Percentiles rank a stretch among this genome's conserved stretches.
phyloP scores from a whole-genome alignment of 30 jellyfish, hydroid and myxozoan species.

The Nemopilema nomurai region DNA sequence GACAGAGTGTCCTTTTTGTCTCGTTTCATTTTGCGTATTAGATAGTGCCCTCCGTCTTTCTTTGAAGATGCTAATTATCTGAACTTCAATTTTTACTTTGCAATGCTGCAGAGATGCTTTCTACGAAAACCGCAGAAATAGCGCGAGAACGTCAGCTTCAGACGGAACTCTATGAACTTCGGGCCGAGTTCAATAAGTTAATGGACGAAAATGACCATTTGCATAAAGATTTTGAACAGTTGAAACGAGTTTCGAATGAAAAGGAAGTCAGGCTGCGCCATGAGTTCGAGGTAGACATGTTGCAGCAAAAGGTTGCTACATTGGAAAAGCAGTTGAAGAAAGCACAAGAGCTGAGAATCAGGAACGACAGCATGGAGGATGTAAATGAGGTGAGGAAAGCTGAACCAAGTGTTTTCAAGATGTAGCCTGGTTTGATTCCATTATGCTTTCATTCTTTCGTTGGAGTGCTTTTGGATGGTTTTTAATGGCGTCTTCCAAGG shows the following conservation, averaged over 20 bases:
- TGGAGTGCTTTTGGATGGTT: no score
- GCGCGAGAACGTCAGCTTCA: constrained; percentile 67
- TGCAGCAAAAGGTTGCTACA: constrained; percentile 20
- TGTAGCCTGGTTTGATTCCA: background rate
- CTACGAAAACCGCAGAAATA: constrained; percentile 6
- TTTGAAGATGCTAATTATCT: no score
- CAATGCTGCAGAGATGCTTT: background rate
- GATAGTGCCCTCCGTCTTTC: background rate
- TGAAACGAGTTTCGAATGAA: background rate
- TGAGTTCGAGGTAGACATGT: constrained; percentile 17
- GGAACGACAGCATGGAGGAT: constrained; percentile 16
- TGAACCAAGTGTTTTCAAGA: background rate
- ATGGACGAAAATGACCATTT: constrained; percentile 49
- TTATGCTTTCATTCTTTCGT: background rate
- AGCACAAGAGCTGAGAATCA: constrained; percentile 23
- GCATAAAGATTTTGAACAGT: constrained; percentile 17
- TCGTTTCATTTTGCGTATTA: background rate
- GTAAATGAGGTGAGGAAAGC: background rate
- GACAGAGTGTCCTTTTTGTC: no score
- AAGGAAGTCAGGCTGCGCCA: constrained; percentile 14
- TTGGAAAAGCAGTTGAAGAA: constrained; percentile 45
- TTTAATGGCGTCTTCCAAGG: no score
- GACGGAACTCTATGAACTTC: constrained; percentile 59
- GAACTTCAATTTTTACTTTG: no score
- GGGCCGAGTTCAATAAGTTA: constrained; percentile 41